Evolutionary conservation across 2,888 invertebrate species (phyloP).

Genomic region (Latrodectus hesperus): DNA sequence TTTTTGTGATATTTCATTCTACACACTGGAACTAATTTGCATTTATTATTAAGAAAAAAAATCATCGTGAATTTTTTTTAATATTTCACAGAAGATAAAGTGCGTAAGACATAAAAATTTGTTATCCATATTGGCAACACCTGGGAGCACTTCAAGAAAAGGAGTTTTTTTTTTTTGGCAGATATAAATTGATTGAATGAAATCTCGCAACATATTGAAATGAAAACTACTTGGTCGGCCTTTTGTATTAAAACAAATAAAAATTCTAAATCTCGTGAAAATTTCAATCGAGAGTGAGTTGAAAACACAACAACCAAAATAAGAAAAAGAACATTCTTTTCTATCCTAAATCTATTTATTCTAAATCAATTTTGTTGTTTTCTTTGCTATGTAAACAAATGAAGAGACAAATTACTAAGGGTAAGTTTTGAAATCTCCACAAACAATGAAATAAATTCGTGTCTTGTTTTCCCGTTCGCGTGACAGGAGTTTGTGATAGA

Average conservation of each 20-base stretch:
- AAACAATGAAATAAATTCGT: conserved; percentile 55
- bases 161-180: neutral
- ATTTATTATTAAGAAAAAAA: too few species aligned
- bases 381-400: conserved; percentile 16
- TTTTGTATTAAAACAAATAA: neutral
- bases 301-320: neutral
- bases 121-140: neutral
- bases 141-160: neutral
- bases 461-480: conserved; percentile 12
- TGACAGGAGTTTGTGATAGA: neutral
- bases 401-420: conserved; percentile 42
- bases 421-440: conserved; percentile 33
- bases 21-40: too few species aligned
- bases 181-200: neutral
- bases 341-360: conserved; percentile 37
- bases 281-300: neutral
- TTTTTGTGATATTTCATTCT: too few species aligned
- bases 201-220: conserved; percentile 1
- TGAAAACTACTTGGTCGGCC: neutral
- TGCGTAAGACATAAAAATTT: neutral
- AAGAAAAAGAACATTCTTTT: neutral
- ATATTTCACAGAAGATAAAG: too few species aligned
- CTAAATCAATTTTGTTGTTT: conserved; percentile 39
- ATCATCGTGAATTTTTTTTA: too few species aligned
- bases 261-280: neutral